Conservation (phyloP, 2,797 vertebrate genomes). For the Betta splendens region DNA sequence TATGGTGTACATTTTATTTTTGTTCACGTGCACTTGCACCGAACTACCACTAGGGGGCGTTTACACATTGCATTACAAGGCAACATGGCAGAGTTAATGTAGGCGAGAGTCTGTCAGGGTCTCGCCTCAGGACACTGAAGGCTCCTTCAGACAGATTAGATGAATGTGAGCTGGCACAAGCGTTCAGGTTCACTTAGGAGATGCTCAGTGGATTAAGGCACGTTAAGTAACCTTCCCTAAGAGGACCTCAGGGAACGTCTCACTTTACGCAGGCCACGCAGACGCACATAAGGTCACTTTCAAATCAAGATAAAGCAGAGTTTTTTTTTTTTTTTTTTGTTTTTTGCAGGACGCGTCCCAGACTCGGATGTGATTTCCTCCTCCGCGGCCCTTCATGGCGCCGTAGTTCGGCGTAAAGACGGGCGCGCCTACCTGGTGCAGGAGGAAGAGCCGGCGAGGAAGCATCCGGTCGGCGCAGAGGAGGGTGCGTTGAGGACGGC, state of each 20-base stretch:
- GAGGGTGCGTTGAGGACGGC: slow-evolving; percentile 78
- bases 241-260: slow-evolving; percentile 37
- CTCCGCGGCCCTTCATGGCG: slow-evolving; percentile 81
- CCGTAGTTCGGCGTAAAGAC: slow-evolving; percentile 71
- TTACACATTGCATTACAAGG: neutral
- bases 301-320: too few species aligned
- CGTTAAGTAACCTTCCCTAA: slow-evolving; percentile 60
- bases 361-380: slow-evolving; percentile 85
- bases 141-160: slow-evolving; percentile 65
- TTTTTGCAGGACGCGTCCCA: slow-evolving; percentile 77
- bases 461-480: slow-evolving; percentile 63
- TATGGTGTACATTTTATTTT: neutral
- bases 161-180: slow-evolving; percentile 66
- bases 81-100: slow-evolving; percentile 6
- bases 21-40: neutral
- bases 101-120: slow-evolving; percentile 1
- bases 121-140: slow-evolving; percentile 17
- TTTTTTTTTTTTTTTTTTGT: too few species aligned
- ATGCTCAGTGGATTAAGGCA: slow-evolving; percentile 59
- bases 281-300: slow-evolving; percentile 6
- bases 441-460: slow-evolving; percentile 60
- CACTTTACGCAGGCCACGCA: slow-evolving; percentile 23
- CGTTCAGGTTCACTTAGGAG: slow-evolving; percentile 64
- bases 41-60: slow-evolving; percentile 47
- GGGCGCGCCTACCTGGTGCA: slow-evolving; percentile 80